Base-by-base conservation (phyloP, 2,113 vertebrate species). In the Spea multiplicata region DNA sequence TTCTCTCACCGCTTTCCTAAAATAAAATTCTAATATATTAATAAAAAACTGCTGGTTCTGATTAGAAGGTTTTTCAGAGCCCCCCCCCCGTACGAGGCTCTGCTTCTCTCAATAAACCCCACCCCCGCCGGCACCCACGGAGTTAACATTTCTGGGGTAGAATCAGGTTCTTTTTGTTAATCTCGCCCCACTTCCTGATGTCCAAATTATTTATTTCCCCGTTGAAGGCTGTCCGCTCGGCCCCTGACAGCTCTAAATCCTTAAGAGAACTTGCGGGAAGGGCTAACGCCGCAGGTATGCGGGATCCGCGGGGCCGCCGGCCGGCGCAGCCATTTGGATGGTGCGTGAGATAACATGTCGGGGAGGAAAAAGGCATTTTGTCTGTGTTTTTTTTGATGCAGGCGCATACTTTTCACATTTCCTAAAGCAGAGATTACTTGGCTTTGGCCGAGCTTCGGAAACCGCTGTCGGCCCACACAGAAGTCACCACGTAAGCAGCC, bases 381-480 rank as follows among this genome's bases (percentile, higher is more conserved):
- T 50, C 53, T 72, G 64, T 50, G n/a, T 44, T 75, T 77, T 66
- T 49, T 81, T 81, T 83, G 57, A 80, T 76, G 76, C 66, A 55
- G 16, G 47, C 57, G 57, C 81, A 83, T 53, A 75, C 71, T 83
- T 83, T 84, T 81, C 81, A 76, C 82, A 81, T 86, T 84, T 86
- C 82, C 80, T 86, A 78, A 81, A 83, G 77, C 77, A 83, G 83
- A 83, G 76, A 82, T 84, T 82, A 85, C 76, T 78, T 77, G 81
- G 83, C 76, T 83, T 83, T 83, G 83, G 83, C 83, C 71, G 73
- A 17, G 12, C 75, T 66, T 85, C 69, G 67, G 7, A 85, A 76
- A 81, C 81, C 84, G 70, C 82, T 83, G 69, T 75, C 73, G 74
- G 84, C 78, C 83, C 87, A 88, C 84, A 85, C 85, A 85, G 73